Evolutionary conservation across 37 sponge, comb jelly and placozoan species (phyloP).

Genomic region (Halisarca cf. caerulea): DNA sequence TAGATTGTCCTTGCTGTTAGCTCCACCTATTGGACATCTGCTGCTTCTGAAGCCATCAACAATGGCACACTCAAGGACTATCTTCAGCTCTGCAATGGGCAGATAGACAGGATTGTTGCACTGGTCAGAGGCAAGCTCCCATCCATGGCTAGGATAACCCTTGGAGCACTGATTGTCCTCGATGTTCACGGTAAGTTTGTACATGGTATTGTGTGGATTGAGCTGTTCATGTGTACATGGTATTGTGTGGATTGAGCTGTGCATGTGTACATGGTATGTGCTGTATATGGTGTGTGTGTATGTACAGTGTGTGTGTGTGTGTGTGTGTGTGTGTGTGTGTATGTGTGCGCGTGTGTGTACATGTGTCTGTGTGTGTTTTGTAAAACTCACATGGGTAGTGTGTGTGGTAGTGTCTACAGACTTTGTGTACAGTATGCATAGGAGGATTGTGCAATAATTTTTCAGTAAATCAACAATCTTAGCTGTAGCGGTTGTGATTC

Average conservation of each 20-base stretch:
- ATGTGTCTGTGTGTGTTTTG: background rate
- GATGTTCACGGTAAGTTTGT: constrained; percentile 91
- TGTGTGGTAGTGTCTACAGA: no score
- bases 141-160: constrained; percentile 88
- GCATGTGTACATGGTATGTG: no score
- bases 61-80: constrained; percentile 81
- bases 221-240: background rate
- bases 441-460: no score
- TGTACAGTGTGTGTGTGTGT: no score
- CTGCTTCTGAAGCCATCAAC: constrained; percentile 78
- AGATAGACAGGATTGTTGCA: constrained; percentile 92
- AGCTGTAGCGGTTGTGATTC: background rate
- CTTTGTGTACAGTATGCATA: no score
- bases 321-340: no score
- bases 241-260: background rate
- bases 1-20: constrained; percentile 83
- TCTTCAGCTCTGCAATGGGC: constrained; percentile 78
- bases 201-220: background rate
- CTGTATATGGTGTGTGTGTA: no score
- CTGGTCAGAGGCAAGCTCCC: constrained; percentile 95
- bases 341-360: no score
- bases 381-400: no score
- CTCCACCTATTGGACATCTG: constrained; percentile 93
- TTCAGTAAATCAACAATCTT: background rate
- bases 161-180: constrained; percentile 97